Evolutionary conservation across 2,797 vertebrate genomes (phyloP).

Genomic region (Tachyglossus aculeatus): DNA sequence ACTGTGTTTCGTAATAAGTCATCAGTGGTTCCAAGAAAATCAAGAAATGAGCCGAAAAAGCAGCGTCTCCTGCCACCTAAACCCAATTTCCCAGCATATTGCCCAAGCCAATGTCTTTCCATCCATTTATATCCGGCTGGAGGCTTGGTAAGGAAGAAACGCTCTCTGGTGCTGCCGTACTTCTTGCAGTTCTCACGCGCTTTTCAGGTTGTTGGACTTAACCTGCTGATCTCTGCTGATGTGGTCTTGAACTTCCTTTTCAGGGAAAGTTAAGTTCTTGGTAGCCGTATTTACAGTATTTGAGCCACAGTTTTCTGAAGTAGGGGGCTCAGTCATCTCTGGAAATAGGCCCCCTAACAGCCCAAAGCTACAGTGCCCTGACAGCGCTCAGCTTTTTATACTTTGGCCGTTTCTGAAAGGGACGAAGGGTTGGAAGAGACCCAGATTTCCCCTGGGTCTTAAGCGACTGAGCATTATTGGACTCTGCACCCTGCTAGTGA

Average conservation of each 20-base stretch:
- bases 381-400: no score
- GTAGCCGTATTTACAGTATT: background rate
- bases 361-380: background rate
- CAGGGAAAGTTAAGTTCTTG: background rate
- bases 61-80: background rate
- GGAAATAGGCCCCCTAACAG: background rate
- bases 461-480: no score
- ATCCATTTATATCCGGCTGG: background rate
- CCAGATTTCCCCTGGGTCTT: no score
- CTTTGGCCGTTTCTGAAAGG: no score
- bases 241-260: background rate
- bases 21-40: background rate
- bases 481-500: no score
- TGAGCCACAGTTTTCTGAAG: background rate
- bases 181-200: background rate
- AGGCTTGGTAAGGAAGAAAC: accelerated
- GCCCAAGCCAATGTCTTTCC: background rate
- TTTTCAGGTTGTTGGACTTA: background rate
- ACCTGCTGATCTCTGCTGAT: background rate
- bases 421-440: no score
- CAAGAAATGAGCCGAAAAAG: background rate
- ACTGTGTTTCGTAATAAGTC: background rate
- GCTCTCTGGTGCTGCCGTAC: background rate
- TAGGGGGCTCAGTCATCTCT: background rate
- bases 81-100: background rate